phyloP scores from a whole-genome alignment of 2,888 invertebrate genomes.

The Lamellibrachia columna region DNA sequence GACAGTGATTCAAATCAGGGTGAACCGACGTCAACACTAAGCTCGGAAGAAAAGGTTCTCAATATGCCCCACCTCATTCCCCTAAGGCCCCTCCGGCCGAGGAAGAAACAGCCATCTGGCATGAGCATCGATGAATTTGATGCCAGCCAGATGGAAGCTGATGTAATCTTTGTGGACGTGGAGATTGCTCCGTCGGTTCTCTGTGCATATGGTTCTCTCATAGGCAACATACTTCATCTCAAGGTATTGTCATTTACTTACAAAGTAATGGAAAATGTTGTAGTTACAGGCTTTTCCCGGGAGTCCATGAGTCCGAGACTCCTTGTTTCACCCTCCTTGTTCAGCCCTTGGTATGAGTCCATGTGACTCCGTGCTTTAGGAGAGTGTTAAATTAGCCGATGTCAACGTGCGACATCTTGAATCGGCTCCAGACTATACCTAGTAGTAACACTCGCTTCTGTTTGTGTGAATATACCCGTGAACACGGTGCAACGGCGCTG shows the following conservation, averaged over 20 bases:
- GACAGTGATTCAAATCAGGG: slow-evolving; percentile 19
- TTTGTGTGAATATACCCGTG: too few species aligned
- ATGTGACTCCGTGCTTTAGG: not conserved
- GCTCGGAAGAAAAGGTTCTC: slow-evolving; percentile 89
- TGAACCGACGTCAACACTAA: slow-evolving; percentile 86
- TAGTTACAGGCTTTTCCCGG: too few species aligned
- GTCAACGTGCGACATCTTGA: too few species aligned
- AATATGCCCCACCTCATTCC: slow-evolving; percentile 84
- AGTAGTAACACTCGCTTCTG: too few species aligned
- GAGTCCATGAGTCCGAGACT: too few species aligned
- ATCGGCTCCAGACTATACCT: too few species aligned
- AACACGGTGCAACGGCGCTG: too few species aligned
- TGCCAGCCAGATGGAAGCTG: slow-evolving; percentile 84
- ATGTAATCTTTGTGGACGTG: slow-evolving; percentile 89
- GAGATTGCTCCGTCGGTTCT: slow-evolving; percentile 95
- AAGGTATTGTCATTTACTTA: slow-evolving; percentile 69
- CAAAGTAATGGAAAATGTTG: not conserved
- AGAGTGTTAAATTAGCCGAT: too few species aligned
- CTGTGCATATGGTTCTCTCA: slow-evolving; percentile 88
- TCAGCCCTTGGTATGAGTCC: not conserved
- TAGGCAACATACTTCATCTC: slow-evolving; percentile 87
- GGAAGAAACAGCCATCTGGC: not conserved
- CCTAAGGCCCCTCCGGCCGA: slow-evolving; percentile 38
- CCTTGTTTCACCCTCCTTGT: too few species aligned
- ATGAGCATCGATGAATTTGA: slow-evolving; percentile 75